Base-by-base conservation (phyloP, 2,113 vertebrate genomes). In the Steatornis caripensis region DNA sequence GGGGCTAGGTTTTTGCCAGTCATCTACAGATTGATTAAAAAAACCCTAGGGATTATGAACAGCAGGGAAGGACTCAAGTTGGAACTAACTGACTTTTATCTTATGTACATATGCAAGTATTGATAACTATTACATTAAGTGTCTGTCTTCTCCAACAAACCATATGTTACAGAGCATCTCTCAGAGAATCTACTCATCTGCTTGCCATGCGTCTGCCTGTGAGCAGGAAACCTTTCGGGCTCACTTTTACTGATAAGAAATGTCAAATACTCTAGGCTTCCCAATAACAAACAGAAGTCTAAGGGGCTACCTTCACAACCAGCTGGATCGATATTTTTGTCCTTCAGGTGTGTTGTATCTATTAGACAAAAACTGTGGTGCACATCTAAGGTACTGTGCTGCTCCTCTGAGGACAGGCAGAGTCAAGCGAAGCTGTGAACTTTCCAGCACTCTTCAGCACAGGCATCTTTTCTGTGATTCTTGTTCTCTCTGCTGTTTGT, bases 61-160 rank as follows among this genome's bases (percentile, higher is more conserved):
- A 55, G 37, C 72, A 80, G 29, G 21, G 9, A 70, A 87, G 76
- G 27, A 22, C 37, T 87, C 61, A 72, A 46, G 23, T 11, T 77
- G 72, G 84, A 87, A 60, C 57, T 94, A 96, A 91, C 95, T 94
- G 89, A 87, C 87, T 93, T 86, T 77, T 95, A 83, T 69, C 71
- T 95, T 75, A 66, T 91, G 37, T 48, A 53, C 10, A 12, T 34
- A 24, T 70, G 69, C n/a, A 60, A 53, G 72, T 90, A 89, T 78
- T 49, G 87, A 57, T 94, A 90, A 36, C 37, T 69, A 22, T 72
- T 84, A 24, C 58, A 72, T 37, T 48, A 68, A 85, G 34, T 30
- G 17, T 72, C 46, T 82, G 9, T 10, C 23, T 70, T 48, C 27
- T 46, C 49, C 61, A 79, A 18, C 37, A 43, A 87, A 37, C 48